Evolutionary conservation across 2,888 invertebrate genomes (phyloP).

Genomic region (Macrosoma leucophasiata): DNA sequence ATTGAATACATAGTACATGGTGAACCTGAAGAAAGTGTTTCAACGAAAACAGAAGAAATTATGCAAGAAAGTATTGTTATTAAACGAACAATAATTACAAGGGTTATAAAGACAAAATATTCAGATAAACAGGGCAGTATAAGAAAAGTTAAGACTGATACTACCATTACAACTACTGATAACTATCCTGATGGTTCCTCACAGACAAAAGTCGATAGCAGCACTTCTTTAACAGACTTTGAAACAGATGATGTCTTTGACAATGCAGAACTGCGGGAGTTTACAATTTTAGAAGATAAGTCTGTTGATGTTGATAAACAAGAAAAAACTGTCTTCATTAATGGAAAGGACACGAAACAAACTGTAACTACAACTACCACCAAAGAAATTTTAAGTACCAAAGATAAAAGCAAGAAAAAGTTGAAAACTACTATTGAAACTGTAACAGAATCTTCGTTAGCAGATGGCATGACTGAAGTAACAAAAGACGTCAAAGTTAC

Average conservation of each 20-base stretch:
- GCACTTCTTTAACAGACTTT: slow-evolving; percentile 52
- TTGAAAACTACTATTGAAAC: slow-evolving; percentile 57
- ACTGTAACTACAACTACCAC: slow-evolving; percentile 53
- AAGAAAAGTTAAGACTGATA: slow-evolving; percentile 56
- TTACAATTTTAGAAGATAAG: slow-evolving; percentile 45
- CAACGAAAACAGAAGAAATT: slow-evolving; percentile 52
- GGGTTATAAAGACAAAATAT: slow-evolving; percentile 50
- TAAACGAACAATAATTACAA: slow-evolving; percentile 51
- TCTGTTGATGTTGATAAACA: slow-evolving; percentile 44
- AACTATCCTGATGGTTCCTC: slow-evolving; percentile 65
- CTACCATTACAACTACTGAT: slow-evolving; percentile 55
- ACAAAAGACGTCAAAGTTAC: slow-evolving; percentile 59
- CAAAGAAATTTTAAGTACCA: slow-evolving; percentile 48
- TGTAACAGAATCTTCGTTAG: slow-evolving; percentile 50
- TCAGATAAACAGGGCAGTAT: slow-evolving; percentile 41
- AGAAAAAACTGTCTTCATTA: slow-evolving; percentile 42
- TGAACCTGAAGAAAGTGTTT: slow-evolving; percentile 53
- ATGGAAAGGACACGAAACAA: slow-evolving; percentile 53
- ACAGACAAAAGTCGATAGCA: slow-evolving; percentile 55
- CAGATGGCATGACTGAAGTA: slow-evolving; percentile 57
- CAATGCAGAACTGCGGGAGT: slow-evolving; percentile 45
- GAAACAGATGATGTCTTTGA: slow-evolving; percentile 36
- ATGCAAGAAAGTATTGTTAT: slow-evolving; percentile 40
- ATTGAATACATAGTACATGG: slow-evolving; percentile 36
- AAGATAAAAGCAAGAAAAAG: slow-evolving; percentile 51